Percentiles rank a stretch among this genome's conserved stretches.
These are phyloP conservation scores for Eurystomus glaucurus DNA, from an alignment of 2,797 vertebrate species.

Conservation along the genomic window DNA sequence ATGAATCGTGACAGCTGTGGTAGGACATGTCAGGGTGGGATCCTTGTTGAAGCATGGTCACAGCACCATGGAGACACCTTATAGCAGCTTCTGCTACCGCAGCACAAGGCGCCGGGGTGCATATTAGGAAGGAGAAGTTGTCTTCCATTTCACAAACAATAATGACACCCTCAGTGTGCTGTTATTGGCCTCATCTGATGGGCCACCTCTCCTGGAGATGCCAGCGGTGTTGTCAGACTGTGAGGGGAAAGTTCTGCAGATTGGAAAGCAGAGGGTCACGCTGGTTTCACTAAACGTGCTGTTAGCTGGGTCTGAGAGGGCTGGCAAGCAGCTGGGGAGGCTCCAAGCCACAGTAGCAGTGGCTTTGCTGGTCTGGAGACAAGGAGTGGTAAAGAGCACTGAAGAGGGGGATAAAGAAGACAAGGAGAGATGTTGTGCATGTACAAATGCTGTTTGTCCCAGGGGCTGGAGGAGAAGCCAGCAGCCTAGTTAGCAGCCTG, in stretches of 20 bases:
- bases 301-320: not conserved
- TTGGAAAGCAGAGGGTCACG: rapidly evolving
- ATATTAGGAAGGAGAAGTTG: not conserved
- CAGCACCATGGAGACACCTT: rapidly evolving
- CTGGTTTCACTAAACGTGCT: rapidly evolving
- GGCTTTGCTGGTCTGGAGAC: not conserved
- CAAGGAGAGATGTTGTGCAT: not conserved
- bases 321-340: not conserved
- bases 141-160: not conserved
- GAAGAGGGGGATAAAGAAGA: not conserved
- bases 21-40: rapidly evolving
- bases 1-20: not conserved
- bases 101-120: rapidly evolving
- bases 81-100: not conserved
- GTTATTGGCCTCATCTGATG: not conserved
- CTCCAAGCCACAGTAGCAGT: rapidly evolving
- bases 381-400: not conserved
- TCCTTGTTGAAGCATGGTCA: rapidly evolving
- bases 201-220: not conserved
- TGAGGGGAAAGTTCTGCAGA: not conserved
- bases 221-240: not conserved
- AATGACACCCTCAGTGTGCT: rapidly evolving
- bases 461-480: not conserved
- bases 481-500: not conserved
- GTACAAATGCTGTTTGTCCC: rapidly evolving